Evolutionary conservation across 2,888 invertebrate species (phyloP).

Genomic region (Drymonia ruficornis): DNA sequence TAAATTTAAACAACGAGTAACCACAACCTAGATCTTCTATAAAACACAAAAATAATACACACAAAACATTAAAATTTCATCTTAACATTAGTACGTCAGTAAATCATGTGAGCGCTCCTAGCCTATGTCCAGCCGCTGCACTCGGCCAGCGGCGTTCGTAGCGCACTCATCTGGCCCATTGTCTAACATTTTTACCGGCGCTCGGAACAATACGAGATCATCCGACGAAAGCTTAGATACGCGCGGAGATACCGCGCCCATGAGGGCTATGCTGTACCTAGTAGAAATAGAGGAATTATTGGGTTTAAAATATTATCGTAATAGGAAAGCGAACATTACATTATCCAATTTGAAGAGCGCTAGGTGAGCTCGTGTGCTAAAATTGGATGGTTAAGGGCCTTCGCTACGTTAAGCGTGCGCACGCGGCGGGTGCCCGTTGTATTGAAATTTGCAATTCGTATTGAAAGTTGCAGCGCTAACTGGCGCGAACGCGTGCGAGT

Average conservation of each 20-base stretch:
- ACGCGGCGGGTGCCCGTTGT: no score
- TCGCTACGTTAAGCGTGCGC: no score
- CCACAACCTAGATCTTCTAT: no score
- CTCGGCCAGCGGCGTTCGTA: slow-evolving; percentile 47
- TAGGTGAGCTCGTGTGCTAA: no score
- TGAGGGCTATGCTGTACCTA: not conserved
- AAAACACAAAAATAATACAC: not conserved
- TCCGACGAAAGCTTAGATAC: slow-evolving; percentile 48
- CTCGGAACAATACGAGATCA: slow-evolving; percentile 55
- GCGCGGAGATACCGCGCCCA: slow-evolving; percentile 26
- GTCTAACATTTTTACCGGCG: slow-evolving; percentile 54
- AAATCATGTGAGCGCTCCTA: not conserved
- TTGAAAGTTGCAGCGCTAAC: no score
- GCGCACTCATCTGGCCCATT: slow-evolving; percentile 53
- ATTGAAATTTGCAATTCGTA: no score
- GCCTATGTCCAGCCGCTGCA: slow-evolving; percentile 1
- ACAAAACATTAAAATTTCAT: not conserved
- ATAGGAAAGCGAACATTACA: no score
- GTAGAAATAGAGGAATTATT: not conserved
- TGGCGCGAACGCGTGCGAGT: no score
- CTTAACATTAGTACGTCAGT: not conserved
- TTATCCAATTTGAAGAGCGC: no score
- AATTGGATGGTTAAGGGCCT: no score
- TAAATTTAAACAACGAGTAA: no score
- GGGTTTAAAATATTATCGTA: not conserved